A percentile compares a stretch with the other conserved stretches of the same genome.
These are phyloP conservation scores for Xylophagus ater DNA, from an alignment of 2,888 invertebrate genomes.

Conservation along the genomic window DNA sequence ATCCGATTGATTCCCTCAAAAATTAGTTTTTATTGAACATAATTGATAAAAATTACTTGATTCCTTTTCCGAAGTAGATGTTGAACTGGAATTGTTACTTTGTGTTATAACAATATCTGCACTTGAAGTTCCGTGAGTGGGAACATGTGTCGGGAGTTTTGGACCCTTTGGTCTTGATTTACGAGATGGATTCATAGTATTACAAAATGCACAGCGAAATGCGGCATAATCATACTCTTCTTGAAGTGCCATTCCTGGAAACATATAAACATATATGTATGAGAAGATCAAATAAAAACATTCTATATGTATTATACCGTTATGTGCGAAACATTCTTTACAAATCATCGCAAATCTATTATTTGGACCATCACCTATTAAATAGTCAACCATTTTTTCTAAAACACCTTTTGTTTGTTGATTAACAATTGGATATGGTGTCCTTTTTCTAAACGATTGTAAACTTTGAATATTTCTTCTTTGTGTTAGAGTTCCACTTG, in stretches of 20 bases:
- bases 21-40: neutral
- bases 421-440: slow-evolving; percentile 37
- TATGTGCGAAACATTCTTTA: slow-evolving; percentile 77
- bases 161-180: slow-evolving; percentile 77
- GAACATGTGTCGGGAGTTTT: slow-evolving; percentile 24
- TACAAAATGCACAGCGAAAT: slow-evolving; percentile 88
- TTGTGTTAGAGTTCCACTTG: too few relatives aligned
- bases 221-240: slow-evolving; percentile 65
- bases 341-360: slow-evolving; percentile 95
- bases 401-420: slow-evolving; percentile 61
- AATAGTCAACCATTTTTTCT: slow-evolving; percentile 84
- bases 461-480: slow-evolving; percentile 23
- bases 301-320: slow-evolving; percentile 49
- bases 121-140: neutral
- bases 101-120: slow-evolving; percentile 4
- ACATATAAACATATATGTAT: neutral
- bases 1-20: neutral
- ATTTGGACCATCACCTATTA: slow-evolving; percentile 90
- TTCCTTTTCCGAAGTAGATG: slow-evolving; percentile 16
- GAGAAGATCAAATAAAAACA: slow-evolving; percentile 7
- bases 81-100: slow-evolving; percentile 22
- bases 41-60: slow-evolving; percentile 10
- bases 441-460: slow-evolving; percentile 22
- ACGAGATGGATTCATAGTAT: slow-evolving; percentile 72
- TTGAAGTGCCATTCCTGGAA: slow-evolving; percentile 55